A percentile compares a stretch with the other conserved stretches of the same genome.
Conservation (phyloP, 1,140 invertebrate species). For the Brachionus plicatilis region DNA sequence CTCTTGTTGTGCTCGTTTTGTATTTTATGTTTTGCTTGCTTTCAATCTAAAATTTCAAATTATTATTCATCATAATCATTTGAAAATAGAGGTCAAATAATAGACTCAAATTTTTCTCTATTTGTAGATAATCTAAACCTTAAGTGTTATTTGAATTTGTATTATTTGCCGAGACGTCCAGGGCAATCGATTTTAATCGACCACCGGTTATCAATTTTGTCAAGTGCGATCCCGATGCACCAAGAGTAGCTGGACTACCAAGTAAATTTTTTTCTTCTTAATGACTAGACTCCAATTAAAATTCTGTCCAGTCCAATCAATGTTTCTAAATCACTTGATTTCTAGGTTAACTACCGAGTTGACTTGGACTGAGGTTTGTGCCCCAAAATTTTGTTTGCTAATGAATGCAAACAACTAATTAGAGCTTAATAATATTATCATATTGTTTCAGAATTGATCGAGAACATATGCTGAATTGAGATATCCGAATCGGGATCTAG, state of each 20-base stretch:
- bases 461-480: background rate
- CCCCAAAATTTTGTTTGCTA: background rate
- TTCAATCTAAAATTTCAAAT: slow-evolving; percentile 16
- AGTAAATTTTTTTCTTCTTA: background rate
- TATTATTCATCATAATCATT: slow-evolving; percentile 19
- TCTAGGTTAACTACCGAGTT: slow-evolving; percentile 2
- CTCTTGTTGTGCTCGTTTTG: background rate
- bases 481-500: background rate
- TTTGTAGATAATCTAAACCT: slow-evolving; percentile 16
- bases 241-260: background rate
- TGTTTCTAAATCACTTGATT: background rate
- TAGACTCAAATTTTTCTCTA: background rate
- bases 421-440: background rate
- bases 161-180: background rate
- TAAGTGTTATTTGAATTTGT: slow-evolving; percentile 19
- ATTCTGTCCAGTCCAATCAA: background rate
- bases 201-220: background rate
- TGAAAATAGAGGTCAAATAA: slow-evolving; percentile 12
- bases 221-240: background rate
- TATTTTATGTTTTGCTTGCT: background rate
- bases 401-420: background rate
- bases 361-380: background rate
- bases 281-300: background rate
- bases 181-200: background rate
- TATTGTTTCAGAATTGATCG: background rate